Evolutionary conservation across 2,888 invertebrate genomes (phyloP), one percentile per base, ranked within the genome.

Genomic region (Venusia cambrica): DNA sequence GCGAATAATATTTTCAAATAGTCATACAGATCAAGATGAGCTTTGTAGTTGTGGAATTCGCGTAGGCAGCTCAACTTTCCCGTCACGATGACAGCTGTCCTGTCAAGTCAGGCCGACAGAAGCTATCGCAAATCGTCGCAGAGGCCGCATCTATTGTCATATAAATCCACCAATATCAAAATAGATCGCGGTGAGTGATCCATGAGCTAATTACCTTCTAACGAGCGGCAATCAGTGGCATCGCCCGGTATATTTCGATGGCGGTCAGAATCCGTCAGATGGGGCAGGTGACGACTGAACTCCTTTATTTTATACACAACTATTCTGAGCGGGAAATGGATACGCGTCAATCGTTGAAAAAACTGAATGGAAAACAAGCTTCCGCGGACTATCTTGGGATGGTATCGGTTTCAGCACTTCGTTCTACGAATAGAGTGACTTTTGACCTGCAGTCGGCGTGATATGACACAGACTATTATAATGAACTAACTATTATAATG

Each of bases 201-300:
- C 64, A 57, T 72, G 74, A 64, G 79, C 83, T 87, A 85, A 87
- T 87, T 85, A 81, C 77, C 72, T 71, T 66, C 84, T 85, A 87
- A 87, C 80, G 85, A 85, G 67, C 78, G 65, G 70, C 61, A 68
- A 81, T 81, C 74, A 66, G 73, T 77, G 72, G 70, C 79, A 78
- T 80, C 71, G 69, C 62, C 49, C 11, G 55, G 62, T 73, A 74
- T 79, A 78, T 75, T 63, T 70, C 73, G 74, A 79, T 76, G 79
- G 67, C 53, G 66, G 68, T 51, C 61, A 44, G 34, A 30, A 77
- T 70, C 50, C 66, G 68, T 51, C 61, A 28, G 39, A 39, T 39
- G 70, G 62, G 66, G 48, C 57, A 41, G 46, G 43, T 54, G 84
- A 66, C 64, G 84, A 85, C 57, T 74, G 84, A 85, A 73, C 65